A percentile compares a stretch with the other conserved stretches of the same genome.
phyloP scores from a whole-genome alignment of 2,888 invertebrate species.

The Nycteola revayana region DNA sequence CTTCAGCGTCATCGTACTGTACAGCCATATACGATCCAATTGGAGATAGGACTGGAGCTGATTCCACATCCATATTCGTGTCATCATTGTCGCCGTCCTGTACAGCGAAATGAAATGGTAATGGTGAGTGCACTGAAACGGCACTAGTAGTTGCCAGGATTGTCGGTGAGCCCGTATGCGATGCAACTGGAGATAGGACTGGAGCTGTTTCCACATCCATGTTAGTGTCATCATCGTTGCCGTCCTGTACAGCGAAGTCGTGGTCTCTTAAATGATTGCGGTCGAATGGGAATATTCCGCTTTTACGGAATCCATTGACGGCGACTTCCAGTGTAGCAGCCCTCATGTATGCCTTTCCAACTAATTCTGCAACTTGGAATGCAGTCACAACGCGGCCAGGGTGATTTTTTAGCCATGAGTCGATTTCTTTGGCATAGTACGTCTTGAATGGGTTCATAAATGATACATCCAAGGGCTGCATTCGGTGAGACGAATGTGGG shows the following conservation, averaged over 20 bases:
- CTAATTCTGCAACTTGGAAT: constrained; percentile 1
- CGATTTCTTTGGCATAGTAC: constrained; percentile 7
- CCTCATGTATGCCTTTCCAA: constrained; percentile 2
- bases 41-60: too few species aligned
- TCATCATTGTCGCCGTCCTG: too few species aligned
- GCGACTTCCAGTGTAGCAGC: constrained; percentile 1
- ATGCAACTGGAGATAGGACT: neutral
- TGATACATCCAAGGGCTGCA: constrained; percentile 10
- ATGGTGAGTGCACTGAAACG: too few species aligned
- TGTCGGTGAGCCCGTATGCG: neutral
- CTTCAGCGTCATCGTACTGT: too few species aligned
- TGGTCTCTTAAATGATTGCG: constrained; percentile 5
- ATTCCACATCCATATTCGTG: too few species aligned
- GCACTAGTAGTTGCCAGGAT: too few species aligned
- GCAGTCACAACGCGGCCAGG: neutral
- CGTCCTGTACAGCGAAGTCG: constrained; percentile 4
- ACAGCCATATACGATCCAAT: too few species aligned
- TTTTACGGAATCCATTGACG: constrained; percentile 6
- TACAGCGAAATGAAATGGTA: too few species aligned
- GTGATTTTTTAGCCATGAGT: constrained; percentile 2
- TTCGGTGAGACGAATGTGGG: constrained; percentile 8
- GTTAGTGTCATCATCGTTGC: neutral
- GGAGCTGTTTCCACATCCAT: neutral
- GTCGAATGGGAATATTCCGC: constrained; percentile 4
- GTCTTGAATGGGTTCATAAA: constrained; percentile 9